Base-by-base conservation (phyloP, 2,113 vertebrate species). In the Pollachius pollachius region DNA sequence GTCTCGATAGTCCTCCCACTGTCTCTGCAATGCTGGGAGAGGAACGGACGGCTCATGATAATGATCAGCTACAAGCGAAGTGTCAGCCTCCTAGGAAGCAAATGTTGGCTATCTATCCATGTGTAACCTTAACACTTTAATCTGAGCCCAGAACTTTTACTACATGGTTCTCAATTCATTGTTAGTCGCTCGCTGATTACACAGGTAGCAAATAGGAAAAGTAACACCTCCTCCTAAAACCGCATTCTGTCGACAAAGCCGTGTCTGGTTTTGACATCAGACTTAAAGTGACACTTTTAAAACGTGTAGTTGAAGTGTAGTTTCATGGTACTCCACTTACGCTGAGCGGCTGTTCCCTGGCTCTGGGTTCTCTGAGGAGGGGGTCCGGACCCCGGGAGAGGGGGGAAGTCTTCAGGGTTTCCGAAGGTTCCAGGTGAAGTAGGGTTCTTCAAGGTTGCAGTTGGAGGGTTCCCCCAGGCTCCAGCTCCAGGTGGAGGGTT, bases 1-100 rank as follows among this genome's bases (percentile, higher is more conserved):
- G 81, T 21, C 79, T 72, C 67, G 85, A 75, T 62, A 92, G 70
- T 21, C 81, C 62, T 98, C 95, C 97, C 97, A 99, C 1, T 76
- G 87, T 83, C 97, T 94, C 76, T 89, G 89, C 64, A 96, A 80
- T 68, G 62, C 83, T 86, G 87, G 83, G 37, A 72, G 2, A 13
- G 15, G 13, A 60, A 34, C 5, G 15, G 25, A n/a, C 18, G 21
- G 37, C 3, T 17, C 18, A 63, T 30, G 5, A 8, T 62, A 5
- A 61, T n/a, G 1, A 59, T 17, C 17, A 15, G 19, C 18, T 59
- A 59, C 57, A 2, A 18, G 2, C 1, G 19, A n/a, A 8, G 17
- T 18, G 3, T 60, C 9, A 59, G 19, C n/a, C 19, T 59, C n/a
- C 9, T n/a, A 18, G 17, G 18, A 11, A 37, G 21, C 21, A 41